A percentile compares a stretch with the other conserved stretches of the same genome.
Conservation (phyloP, 2,888 invertebrate species). For the Herminia tarsipennalis region DNA sequence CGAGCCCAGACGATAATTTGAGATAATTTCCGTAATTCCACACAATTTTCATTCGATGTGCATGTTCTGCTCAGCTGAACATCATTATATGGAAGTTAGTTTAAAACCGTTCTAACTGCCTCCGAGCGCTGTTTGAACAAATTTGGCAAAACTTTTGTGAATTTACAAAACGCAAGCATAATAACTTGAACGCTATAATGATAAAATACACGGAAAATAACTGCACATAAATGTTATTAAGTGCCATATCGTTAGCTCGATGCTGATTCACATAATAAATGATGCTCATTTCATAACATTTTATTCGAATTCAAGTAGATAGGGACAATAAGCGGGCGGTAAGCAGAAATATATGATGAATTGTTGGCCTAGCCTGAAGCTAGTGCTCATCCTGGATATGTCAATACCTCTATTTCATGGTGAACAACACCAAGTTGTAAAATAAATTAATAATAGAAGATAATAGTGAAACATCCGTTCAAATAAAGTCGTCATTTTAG, state of each 20-base stretch:
- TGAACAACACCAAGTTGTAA: too few relatives aligned
- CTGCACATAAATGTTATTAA: constrained; percentile 5
- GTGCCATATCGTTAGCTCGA: constrained; percentile 4
- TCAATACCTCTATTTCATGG: too few relatives aligned
- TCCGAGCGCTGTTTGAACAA: constrained; percentile 50
- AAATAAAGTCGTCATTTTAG: not conserved
- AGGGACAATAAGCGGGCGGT: not conserved
- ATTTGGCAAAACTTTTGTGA: constrained; percentile 23
- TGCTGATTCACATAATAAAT: not conserved
- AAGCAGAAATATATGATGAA: not conserved
- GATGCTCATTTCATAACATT: not conserved
- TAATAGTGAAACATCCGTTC: not conserved
- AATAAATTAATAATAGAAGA: too few relatives aligned
- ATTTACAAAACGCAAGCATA: constrained; percentile 35
- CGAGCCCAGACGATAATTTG: constrained; percentile 76
- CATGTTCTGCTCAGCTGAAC: constrained; percentile 70
- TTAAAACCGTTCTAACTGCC: constrained; percentile 63
- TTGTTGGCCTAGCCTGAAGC: too few relatives aligned
- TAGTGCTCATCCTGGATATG: too few relatives aligned
- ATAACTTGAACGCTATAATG: constrained; percentile 11
- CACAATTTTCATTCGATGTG: constrained; percentile 74
- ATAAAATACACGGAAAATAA: constrained; percentile 31
- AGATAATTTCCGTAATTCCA: constrained; percentile 80
- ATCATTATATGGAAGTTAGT: constrained; percentile 60
- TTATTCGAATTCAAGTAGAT: not conserved